Evolutionary conservation across 2,113 vertebrate species (phyloP), one percentile per base, ranked within the genome.

Genomic region (Osmerus mordax): DNA sequence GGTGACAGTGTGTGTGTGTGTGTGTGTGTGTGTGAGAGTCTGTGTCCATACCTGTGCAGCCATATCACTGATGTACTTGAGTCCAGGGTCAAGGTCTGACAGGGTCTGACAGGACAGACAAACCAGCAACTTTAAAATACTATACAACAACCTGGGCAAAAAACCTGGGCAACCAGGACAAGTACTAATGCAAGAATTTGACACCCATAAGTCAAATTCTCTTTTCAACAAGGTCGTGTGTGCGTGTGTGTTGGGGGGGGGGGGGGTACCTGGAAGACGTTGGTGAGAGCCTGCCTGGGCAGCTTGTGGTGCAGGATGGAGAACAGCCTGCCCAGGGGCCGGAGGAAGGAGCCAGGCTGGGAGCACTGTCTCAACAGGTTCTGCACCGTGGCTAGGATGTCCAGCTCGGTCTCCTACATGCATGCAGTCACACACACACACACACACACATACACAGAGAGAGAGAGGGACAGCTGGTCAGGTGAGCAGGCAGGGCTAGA

Each of bases 381-480:
- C 88, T 96, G 94, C 6, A 97, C 82, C 0, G 97, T 99, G 81
- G 94, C 92, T 79, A 99, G 86, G 83, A 98, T 94, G 81, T 98
- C 96, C 54, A 95, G 80, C 87, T 97, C 95, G 0, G 94, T 95
- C 83, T 94, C 95, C 97, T 99, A 47, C 12, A 21, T 8, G 18
- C 2, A 59, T 15, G 64, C 21, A 65, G 28, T 28, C 75, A 36
- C 25, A 77, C 3, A 47, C 32, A 67, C 51, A 71, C 4, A 55
- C 3, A 78, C 16, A 53, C 14, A 66, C 7, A 78, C 16, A 53
- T 11, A 66, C 7, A 66, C 13, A 62, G 60, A 14, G 60, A 15
- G 4, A 15, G 14, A 3, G 3, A 25, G n/a, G 18, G 14, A 28
- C 14, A 62, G 28, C 60, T 15, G 15, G 15, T 28, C 15, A 28